Conservation (phyloP, 1,140 invertebrate genomes). For the Monochamus saltuarius region DNA sequence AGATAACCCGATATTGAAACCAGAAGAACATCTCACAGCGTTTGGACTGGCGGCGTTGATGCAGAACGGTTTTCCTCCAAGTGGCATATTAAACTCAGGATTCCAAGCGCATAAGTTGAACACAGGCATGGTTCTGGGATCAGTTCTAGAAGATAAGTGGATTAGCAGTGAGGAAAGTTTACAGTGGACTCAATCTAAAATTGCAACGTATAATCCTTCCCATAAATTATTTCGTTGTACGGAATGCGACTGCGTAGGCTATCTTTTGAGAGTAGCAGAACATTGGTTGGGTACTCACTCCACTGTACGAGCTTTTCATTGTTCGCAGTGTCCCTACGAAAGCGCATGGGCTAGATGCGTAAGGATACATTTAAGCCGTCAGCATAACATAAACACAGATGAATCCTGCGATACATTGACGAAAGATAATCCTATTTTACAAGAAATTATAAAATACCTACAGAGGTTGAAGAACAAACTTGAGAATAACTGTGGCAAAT, state of each 20-base stretch:
- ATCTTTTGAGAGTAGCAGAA: constrained; percentile 75
- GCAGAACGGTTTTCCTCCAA: constrained; percentile 69
- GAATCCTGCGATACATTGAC: constrained; percentile 60
- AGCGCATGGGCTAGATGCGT: constrained; percentile 75
- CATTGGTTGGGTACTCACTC: constrained; percentile 83
- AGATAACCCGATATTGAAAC: constrained; percentile 58
- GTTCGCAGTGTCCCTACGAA: constrained; percentile 71
- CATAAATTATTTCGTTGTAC: constrained; percentile 74
- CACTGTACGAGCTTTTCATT: constrained; percentile 70
- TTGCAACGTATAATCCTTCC: constrained; percentile 70
- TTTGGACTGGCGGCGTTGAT: constrained; percentile 70
- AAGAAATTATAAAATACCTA: constrained; percentile 71
- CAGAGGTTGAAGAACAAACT: constrained; percentile 67
- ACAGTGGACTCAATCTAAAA: constrained; percentile 69
- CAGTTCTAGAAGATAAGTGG: constrained; percentile 65
- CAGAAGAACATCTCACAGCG: constrained; percentile 66
- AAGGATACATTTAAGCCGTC: constrained; percentile 68
- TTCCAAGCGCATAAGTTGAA: constrained; percentile 55
- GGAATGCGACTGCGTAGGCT: constrained; percentile 77
- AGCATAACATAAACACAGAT: constrained; percentile 65
- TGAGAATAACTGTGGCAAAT: constrained; percentile 50
- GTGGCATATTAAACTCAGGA: constrained; percentile 58
- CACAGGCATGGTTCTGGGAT: constrained; percentile 43
- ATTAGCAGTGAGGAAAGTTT: constrained; percentile 66
- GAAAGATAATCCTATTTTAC: constrained; percentile 72